Evolutionary conservation across 2,888 invertebrate species (phyloP).

Genomic region (Rhimphoctona megacephalus): DNA sequence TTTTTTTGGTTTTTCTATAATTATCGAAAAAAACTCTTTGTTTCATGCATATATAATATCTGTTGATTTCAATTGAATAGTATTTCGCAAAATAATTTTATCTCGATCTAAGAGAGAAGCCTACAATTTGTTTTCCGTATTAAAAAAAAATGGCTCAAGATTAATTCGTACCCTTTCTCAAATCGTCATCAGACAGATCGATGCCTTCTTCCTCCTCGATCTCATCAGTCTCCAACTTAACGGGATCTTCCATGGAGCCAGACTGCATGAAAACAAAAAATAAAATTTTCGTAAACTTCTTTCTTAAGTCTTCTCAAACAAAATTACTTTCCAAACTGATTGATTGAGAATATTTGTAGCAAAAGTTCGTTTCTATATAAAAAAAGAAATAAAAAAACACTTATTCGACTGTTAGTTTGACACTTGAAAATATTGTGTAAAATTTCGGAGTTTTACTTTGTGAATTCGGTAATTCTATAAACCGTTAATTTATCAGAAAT

Average conservation of each 20-base stretch:
- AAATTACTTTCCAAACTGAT: too few species aligned
- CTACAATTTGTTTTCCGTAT: background rate
- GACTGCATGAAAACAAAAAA: constrained; percentile 30
- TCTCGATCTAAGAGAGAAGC: background rate
- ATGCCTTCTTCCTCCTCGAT: constrained; percentile 84
- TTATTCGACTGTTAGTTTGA: too few species aligned
- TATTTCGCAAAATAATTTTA: background rate
- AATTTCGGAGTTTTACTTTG: too few species aligned
- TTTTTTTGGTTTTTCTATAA: too few species aligned
- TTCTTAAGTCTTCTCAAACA: background rate
- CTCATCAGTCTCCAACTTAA: constrained; percentile 69
- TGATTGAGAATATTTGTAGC: too few species aligned
- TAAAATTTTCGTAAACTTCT: background rate
- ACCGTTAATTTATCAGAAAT: too few species aligned
- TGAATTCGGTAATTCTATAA: too few species aligned
- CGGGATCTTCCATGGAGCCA: constrained; percentile 76
- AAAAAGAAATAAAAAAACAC: too few species aligned
- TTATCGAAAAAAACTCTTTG: background rate
- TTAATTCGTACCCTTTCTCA: constrained; percentile 82
- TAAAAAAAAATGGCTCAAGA: background rate
- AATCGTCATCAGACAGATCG: constrained; percentile 92
- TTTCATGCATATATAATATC: background rate
- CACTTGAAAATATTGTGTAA: too few species aligned
- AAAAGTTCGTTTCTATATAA: too few species aligned
- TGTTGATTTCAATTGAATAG: background rate